Evolutionary conservation across 2,113 vertebrate genomes (phyloP).

Genomic region (Pleuronectes platessa): DNA sequence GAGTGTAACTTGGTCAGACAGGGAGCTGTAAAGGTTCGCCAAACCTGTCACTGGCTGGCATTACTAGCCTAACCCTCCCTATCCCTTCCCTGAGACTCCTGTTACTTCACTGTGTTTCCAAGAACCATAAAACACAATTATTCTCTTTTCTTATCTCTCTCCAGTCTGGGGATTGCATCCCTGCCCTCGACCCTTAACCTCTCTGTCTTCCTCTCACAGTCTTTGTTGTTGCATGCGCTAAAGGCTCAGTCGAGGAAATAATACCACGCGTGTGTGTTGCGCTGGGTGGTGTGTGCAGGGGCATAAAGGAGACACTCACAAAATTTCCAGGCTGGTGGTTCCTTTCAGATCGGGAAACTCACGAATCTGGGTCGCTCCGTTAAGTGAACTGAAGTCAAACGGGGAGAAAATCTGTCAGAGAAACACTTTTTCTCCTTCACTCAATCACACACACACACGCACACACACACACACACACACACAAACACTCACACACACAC

Average conservation of each 20-base stretch:
- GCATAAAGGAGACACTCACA: conserved; percentile 84
- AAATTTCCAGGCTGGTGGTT: conserved; percentile 93
- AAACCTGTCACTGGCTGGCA: conserved; percentile 59
- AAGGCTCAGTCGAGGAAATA: neutral
- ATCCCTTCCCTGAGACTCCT: conserved; percentile 21
- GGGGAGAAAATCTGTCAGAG: conserved; percentile 53
- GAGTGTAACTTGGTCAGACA: conserved; percentile 65
- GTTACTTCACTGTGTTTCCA: conserved; percentile 6
- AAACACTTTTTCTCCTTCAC: conserved; percentile 16
- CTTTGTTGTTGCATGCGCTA: neutral
- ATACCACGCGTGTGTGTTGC: neutral
- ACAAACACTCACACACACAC: conserved; percentile 14
- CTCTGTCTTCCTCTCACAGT: neutral
- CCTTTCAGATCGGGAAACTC: conserved; percentile 95
- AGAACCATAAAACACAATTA: conserved; percentile 37
- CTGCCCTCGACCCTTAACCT: neutral
- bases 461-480: conserved; percentile 14
- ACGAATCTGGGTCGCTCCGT: conserved; percentile 89
- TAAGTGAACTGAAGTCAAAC: conserved; percentile 86
- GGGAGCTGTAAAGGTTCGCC: conserved; percentile 51
- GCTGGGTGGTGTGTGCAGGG: neutral
- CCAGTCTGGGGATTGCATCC: neutral
- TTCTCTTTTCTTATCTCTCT: conserved; percentile 7
- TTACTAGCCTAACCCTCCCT: conserved; percentile 40
- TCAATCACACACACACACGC: conserved; percentile 13